phyloP scores from a whole-genome alignment of 2,888 invertebrate genomes.

The Calameuta filiformis region DNA sequence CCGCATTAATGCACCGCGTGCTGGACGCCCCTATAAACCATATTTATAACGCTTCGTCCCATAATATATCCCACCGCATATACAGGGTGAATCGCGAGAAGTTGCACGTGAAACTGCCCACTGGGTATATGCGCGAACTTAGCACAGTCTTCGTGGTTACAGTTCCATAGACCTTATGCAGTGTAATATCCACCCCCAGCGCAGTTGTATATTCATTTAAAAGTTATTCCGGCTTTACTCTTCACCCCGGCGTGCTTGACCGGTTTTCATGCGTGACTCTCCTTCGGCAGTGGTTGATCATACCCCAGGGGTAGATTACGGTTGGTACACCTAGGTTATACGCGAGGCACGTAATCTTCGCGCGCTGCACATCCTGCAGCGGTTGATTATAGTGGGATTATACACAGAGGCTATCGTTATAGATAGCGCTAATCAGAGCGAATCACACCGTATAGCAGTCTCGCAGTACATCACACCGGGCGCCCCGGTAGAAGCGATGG shows the following conservation, averaged over 20 bases:
- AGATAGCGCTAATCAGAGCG: constrained; percentile 64
- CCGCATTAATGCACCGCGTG: constrained; percentile 61
- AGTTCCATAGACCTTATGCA: neutral
- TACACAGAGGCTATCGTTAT: constrained; percentile 53
- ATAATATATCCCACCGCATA: constrained; percentile 34
- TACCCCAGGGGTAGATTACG: neutral
- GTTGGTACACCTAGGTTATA: neutral
- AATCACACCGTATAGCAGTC: constrained; percentile 58
- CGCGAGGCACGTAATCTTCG: neutral
- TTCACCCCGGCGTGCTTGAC: neutral
- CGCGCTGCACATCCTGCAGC: neutral
- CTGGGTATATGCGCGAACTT: neutral
- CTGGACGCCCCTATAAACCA: constrained; percentile 54
- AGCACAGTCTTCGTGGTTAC: neutral
- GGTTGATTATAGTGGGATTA: constrained; percentile 39
- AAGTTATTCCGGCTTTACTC: neutral
- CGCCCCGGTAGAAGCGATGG: constrained; percentile 31
- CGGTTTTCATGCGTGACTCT: neutral
- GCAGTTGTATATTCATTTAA: neutral
- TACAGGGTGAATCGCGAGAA: constrained; percentile 5
- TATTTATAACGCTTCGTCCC: constrained; percentile 58
- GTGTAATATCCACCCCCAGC: neutral
- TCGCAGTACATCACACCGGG: constrained; percentile 49
- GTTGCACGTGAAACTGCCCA: neutral
- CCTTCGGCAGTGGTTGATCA: neutral